Base-by-base conservation (phyloP, 2,113 vertebrate genomes). In the Siniperca chuatsi region DNA sequence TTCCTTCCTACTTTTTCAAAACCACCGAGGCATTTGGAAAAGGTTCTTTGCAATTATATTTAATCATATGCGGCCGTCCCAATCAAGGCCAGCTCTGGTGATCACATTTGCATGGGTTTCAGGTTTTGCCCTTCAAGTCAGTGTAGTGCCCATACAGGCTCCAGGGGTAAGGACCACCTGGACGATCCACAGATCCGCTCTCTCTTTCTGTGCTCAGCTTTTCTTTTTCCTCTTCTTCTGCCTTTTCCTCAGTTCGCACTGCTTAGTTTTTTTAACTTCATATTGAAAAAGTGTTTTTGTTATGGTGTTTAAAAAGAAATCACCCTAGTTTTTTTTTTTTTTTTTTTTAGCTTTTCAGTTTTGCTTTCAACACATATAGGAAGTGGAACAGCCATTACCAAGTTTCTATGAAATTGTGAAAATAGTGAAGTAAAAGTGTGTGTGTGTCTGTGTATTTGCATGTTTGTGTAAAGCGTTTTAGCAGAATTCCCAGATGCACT, bases 71-170 rank as follows among this genome's bases (percentile, higher is more conserved):
- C 92, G 90, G 94, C 92, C 92, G 90, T 88, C 86, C 94, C 93
- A 96, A 95, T 95, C 94, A 96, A 91, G 91, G 79, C 69, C 60
- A 57, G 87, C 91, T 89, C 90, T 88, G 87, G 81, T 94, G 93
- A 95, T 95, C 94, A 92, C 94, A 94, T 96, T 95, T 95, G 93
- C 93, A 94, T 92, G 91, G 91, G 93, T 94, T 94, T 96, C 93
- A 94, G 91, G 92, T 96, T 95, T 90, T 93, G 82, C 86, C 79
- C 91, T 86, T 83, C 80, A 78, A 80, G 81, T 93, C 91, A 82
- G 85, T 82, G 87, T 74, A 75, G 82, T 92, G 89, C 89, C 89
- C 88, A 75, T 65, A 61, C 76, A 89, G 84, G 76, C 85, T 87
- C 76, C 70, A 44, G 89, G 89, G 91, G 82, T 67, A 75, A 42